A percentile compares a stretch with the other conserved stretches of the same genome.
Conservation (phyloP, 1,140 invertebrate genomes). For the Trichonephila clavipes region DNA sequence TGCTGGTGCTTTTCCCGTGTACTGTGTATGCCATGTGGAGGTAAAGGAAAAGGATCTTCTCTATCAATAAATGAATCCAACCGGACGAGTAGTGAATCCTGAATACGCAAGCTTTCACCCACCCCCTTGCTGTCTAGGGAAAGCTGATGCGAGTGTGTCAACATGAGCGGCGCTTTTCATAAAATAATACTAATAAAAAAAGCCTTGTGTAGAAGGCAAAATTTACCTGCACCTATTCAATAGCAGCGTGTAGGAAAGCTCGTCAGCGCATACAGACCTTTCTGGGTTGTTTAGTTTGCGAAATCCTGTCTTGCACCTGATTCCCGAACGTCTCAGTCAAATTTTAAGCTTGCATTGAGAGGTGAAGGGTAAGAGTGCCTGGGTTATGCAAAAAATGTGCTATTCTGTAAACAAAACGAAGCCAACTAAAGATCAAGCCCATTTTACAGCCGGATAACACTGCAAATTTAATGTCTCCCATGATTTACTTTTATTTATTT, state of each 20-base stretch:
- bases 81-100: constrained; percentile 21
- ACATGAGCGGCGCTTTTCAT: constrained; percentile 57
- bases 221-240: constrained; percentile 64
- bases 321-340: not conserved
- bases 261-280: constrained; percentile 10
- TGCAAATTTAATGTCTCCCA: not conserved
- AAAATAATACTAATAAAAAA: constrained; percentile 54
- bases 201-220: constrained; percentile 5
- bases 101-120: constrained; percentile 18
- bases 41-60: constrained; percentile 2
- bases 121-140: constrained; percentile 35
- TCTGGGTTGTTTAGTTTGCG: constrained; percentile 41
- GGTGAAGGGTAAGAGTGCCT: not conserved
- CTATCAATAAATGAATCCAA: constrained; percentile 73
- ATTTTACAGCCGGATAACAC: not conserved
- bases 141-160: constrained; percentile 52
- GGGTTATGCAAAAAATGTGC: not conserved
- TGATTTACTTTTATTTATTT: not conserved
- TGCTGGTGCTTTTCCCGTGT: not conserved
- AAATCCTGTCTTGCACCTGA: constrained; percentile 52
- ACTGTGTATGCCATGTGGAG: not conserved
- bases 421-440: constrained; percentile 35
- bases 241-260: constrained; percentile 1
- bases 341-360: not conserved
- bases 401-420: constrained; percentile 37